phyloP scores from a whole-genome alignment of 2,888 invertebrate genomes.

The Caenorhabditis imperialis region DNA sequence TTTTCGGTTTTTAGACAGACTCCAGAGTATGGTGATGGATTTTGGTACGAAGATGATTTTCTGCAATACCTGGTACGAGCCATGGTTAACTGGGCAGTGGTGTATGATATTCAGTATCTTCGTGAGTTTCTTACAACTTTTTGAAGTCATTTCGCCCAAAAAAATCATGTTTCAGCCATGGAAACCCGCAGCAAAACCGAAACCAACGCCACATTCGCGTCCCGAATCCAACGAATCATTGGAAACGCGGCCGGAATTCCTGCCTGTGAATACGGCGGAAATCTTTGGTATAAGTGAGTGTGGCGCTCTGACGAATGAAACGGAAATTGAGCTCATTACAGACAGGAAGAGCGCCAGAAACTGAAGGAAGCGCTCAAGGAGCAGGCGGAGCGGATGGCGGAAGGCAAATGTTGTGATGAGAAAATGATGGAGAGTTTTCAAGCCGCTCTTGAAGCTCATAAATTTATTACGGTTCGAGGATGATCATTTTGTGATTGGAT shows the following conservation, averaged over 20 bases:
- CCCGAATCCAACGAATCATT: slow-evolving; percentile 57
- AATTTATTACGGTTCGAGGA: slow-evolving; percentile 13
- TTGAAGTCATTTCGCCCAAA: not conserved
- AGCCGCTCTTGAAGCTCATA: slow-evolving; percentile 7
- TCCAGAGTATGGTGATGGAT: slow-evolving; percentile 62
- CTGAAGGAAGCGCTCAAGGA: slow-evolving; percentile 34
- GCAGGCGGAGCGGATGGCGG: not conserved
- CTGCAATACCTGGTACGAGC: slow-evolving; percentile 60
- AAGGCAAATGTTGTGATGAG: not conserved
- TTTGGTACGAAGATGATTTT: slow-evolving; percentile 67
- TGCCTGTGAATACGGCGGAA: slow-evolving; percentile 58
- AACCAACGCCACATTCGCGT: slow-evolving; percentile 57
- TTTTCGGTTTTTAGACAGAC: slow-evolving; percentile 42
- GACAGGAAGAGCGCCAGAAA: slow-evolving; percentile 44
- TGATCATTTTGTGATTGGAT: not conserved
- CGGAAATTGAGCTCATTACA: slow-evolving; percentile 18
- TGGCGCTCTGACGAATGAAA: slow-evolving; percentile 1
- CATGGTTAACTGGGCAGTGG: slow-evolving; percentile 65
- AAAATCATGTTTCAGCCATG: slow-evolving; percentile 32
- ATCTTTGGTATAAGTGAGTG: slow-evolving; percentile 63
- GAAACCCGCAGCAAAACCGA: slow-evolving; percentile 30
- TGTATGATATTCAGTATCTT: slow-evolving; percentile 70
- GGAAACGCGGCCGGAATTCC: slow-evolving; percentile 54
- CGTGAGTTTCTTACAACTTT: slow-evolving; percentile 21
- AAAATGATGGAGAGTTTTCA: not conserved